phyloP scores from a whole-genome alignment of 2,797 vertebrate genomes.

The Gambusia yucatana region DNA sequence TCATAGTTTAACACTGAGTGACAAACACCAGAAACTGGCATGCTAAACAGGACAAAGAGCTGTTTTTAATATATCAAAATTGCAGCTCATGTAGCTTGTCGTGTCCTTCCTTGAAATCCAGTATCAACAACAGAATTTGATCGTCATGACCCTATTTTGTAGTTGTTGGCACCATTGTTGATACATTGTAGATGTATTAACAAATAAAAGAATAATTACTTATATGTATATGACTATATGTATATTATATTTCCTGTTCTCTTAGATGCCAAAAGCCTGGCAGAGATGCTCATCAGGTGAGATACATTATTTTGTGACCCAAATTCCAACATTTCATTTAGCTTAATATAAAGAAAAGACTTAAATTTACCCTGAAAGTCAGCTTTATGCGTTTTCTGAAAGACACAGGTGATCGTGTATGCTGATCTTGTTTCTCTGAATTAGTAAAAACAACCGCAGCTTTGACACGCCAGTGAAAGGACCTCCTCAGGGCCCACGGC shows the following conservation, averaged over 20 bases:
- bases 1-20: background rate
- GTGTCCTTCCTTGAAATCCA: background rate
- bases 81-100: background rate
- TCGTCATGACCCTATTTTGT: background rate
- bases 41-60: background rate
- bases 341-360: background rate
- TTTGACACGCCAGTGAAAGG: constrained; percentile 99
- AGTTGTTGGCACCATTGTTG: background rate
- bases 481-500: constrained; percentile 94
- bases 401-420: constrained; percentile 35
- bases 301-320: constrained; percentile 26
- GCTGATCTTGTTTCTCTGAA: constrained; percentile 54
- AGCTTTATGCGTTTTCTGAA: constrained; percentile 14
- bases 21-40: background rate
- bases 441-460: constrained; percentile 98
- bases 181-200: background rate
- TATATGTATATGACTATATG: background rate
- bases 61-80: background rate
- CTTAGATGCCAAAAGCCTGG: constrained; percentile 97
- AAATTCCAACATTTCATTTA: background rate
- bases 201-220: background rate
- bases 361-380: background rate
- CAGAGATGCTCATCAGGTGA: constrained; percentile 99
- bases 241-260: constrained; percentile 25
- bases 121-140: background rate